Conservation (phyloP, 2,797 vertebrate genomes). For the Toxotes lorentzi region DNA sequence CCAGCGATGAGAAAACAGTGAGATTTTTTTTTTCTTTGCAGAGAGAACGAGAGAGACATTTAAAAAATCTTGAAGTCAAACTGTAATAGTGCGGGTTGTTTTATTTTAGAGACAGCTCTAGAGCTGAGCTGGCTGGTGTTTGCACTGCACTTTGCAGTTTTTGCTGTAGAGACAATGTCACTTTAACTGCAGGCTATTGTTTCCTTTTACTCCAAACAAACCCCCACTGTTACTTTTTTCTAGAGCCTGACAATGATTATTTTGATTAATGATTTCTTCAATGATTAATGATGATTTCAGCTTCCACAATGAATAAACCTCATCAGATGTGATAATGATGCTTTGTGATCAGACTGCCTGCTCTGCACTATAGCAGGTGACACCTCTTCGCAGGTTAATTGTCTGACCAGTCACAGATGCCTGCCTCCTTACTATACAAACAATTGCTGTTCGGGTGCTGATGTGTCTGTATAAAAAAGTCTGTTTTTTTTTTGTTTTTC, state of each 20-base stretch:
- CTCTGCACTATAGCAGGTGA: neutral
- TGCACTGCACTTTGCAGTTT: too few species aligned
- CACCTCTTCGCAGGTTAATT: neutral
- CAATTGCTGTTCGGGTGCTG: too few species aligned
- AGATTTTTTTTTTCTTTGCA: neutral
- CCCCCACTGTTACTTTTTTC: neutral
- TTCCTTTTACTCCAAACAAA: neutral
- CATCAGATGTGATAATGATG: neutral
- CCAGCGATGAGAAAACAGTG: slow-evolving; percentile 26
- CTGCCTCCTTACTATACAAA: neutral
- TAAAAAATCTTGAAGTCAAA: neutral
- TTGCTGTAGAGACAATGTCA: neutral
- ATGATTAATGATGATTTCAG: neutral
- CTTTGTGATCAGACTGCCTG: neutral
- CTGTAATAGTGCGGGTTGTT: neutral
- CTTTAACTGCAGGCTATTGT: neutral
- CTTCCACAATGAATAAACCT: neutral
- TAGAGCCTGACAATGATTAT: neutral
- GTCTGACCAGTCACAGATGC: neutral
- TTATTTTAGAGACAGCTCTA: neutral
- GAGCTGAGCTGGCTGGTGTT: neutral
- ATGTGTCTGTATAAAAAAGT: neutral
- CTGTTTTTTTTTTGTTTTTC: too few species aligned
- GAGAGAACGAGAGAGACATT: neutral
- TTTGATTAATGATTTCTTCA: neutral